These are phyloP conservation scores for Ctenopoma kingsleyae DNA, from an alignment of 2,797 vertebrate species.

Conservation along the genomic window DNA sequence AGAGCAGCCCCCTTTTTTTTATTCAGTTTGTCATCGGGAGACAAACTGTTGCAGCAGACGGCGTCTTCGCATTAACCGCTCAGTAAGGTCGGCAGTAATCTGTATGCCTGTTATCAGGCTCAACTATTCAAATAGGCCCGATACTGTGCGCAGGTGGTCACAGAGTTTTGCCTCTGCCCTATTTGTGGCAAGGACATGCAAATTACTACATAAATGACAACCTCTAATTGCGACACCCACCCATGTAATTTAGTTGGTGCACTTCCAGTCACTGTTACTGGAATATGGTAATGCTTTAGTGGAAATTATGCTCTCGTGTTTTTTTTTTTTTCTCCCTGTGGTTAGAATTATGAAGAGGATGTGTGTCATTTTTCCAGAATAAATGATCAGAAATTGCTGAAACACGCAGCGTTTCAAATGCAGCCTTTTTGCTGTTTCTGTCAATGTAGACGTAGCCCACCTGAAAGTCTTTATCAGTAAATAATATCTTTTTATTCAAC, in stretches of 20 bases:
- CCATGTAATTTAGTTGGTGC: constrained; percentile 3
- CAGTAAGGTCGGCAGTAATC: constrained; percentile 38
- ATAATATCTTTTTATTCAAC: background rate
- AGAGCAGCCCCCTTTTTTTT: constrained; percentile 10
- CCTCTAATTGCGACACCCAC: background rate
- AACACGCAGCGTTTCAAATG: background rate
- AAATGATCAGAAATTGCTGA: background rate
- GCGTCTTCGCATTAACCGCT: background rate
- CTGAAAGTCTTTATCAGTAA: background rate
- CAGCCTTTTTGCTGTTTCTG: background rate
- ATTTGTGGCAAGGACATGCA: constrained; percentile 42
- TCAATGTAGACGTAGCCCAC: background rate
- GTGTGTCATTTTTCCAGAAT: background rate
- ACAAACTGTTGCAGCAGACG: constrained; percentile 14
- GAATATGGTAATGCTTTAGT: constrained; percentile 8
- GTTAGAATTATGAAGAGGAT: constrained; percentile 2
- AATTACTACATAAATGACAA: constrained; percentile 29
- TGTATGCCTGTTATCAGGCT: constrained; percentile 32
- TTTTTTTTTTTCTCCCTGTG: background rate
- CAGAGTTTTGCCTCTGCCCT: constrained; percentile 26
- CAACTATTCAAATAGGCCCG: constrained; percentile 40
- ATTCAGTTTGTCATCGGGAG: constrained; percentile 44
- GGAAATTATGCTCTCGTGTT: background rate
- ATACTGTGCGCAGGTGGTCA: constrained; percentile 15
- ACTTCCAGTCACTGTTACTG: constrained; percentile 2